A percentile compares a stretch with the other conserved stretches of the same genome.
Evolutionary conservation across 2,113 vertebrate species (phyloP).

Genomic region (Apodemus speciosus): DNA sequence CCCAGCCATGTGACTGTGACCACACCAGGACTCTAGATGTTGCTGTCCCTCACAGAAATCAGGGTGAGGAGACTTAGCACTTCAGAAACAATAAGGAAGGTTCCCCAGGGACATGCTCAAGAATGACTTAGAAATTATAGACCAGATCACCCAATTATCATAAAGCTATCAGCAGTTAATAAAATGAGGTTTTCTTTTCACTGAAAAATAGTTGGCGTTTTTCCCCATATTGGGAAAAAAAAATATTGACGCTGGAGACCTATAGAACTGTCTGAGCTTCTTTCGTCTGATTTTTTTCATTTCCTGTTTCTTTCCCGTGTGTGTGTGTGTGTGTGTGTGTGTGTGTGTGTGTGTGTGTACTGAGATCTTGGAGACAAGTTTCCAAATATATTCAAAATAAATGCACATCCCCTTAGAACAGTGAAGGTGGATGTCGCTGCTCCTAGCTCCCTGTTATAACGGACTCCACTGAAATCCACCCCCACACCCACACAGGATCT

Average conservation of each 20-base stretch:
- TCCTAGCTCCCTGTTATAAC: not conserved
- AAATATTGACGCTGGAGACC: slow-evolving; percentile 80
- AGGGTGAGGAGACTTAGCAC: slow-evolving; percentile 1
- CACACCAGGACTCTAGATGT: not conserved
- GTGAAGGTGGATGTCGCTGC: not conserved
- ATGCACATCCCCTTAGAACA: slow-evolving; percentile 36
- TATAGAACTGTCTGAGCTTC: slow-evolving; percentile 82
- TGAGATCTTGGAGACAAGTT: slow-evolving; percentile 43
- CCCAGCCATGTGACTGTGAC: not conserved
- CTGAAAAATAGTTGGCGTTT: slow-evolving; percentile 76
- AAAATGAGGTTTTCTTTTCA: slow-evolving; percentile 82
- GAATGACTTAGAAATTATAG: slow-evolving; percentile 83
- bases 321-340: too few relatives aligned
- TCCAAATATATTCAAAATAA: slow-evolving; percentile 57
- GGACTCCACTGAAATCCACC: not conserved
- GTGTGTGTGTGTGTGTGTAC: not conserved
- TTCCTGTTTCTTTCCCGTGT: slow-evolving; percentile 66
- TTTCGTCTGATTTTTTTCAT: slow-evolving; percentile 78
- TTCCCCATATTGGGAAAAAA: slow-evolving; percentile 76
- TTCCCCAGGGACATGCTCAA: slow-evolving; percentile 72
- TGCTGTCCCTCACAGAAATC: not conserved
- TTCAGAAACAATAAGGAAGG: slow-evolving; percentile 36
- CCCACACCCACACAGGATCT: not conserved
- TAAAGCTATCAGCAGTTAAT: slow-evolving; percentile 87
- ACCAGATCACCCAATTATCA: slow-evolving; percentile 80